Conservation (phyloP, 1,140 invertebrate species). For the Zophobas morio region DNA sequence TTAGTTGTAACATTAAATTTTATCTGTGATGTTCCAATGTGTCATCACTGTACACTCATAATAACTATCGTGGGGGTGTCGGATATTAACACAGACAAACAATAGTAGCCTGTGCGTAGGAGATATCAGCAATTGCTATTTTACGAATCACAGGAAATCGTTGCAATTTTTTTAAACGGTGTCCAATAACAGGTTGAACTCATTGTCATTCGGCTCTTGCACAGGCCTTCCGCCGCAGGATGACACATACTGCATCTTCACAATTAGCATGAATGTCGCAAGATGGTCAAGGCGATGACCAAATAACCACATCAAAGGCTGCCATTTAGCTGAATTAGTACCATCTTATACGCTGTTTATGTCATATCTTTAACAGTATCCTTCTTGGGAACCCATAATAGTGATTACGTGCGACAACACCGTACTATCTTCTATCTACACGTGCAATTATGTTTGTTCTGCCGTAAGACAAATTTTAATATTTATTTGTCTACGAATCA, state of each 20-base stretch:
- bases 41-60: constrained; percentile 36
- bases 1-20: constrained; percentile 28
- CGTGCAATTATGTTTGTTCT: no score
- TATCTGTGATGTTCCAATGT: background rate
- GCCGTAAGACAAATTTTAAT: no score
- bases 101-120: constrained; percentile 17
- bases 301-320: constrained; percentile 25
- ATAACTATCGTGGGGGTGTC: constrained; percentile 8
- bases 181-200: constrained; percentile 48
- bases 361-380: constrained; percentile 1
- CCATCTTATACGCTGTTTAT: background rate
- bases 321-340: constrained; percentile 1
- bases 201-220: constrained; percentile 42
- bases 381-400: background rate
- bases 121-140: constrained; percentile 14
- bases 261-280: constrained; percentile 31
- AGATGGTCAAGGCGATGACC: constrained; percentile 37
- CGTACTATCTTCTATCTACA: background rate
- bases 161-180: constrained; percentile 35
- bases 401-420: background rate
- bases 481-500: background rate
- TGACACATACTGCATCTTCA: constrained; percentile 48
- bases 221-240: constrained; percentile 38
- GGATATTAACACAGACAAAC: constrained; percentile 8
- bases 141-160: constrained; percentile 35